Percentiles rank a stretch among this genome's conserved stretches.
These are phyloP conservation scores for Neomonachus schauinslandi DNA, from an alignment of 2,113 vertebrate genomes.

Conservation along the genomic window DNA sequence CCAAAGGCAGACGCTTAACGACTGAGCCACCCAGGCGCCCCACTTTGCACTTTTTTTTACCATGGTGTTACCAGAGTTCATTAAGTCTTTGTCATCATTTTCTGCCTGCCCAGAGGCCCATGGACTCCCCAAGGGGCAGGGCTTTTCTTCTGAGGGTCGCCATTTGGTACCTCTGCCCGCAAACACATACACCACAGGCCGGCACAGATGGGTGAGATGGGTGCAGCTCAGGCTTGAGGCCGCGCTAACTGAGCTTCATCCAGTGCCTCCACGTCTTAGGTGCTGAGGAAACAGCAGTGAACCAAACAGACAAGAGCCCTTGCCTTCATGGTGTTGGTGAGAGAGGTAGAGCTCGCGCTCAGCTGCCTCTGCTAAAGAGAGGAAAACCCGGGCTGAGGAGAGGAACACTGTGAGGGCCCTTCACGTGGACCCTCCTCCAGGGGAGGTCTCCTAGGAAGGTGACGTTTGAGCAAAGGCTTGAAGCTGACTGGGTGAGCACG, in stretches of 20 bases:
- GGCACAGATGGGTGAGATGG: too few species aligned
- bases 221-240: background rate
- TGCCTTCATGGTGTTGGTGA: background rate
- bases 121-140: background rate
- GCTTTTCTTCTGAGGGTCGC: background rate
- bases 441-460: background rate
- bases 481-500: background rate
- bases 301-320: background rate
- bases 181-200: too few species aligned
- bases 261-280: background rate
- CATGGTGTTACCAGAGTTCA: fast-evolving
- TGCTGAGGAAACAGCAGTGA: background rate
- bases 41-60: background rate
- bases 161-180: too few species aligned
- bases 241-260: background rate
- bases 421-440: too few species aligned
- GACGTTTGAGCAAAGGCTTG: background rate
- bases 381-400: background rate
- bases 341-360: background rate
- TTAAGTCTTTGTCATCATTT: background rate
- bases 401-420: background rate
- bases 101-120: background rate
- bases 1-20: too few species aligned
- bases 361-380: background rate
- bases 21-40: too few species aligned